Percentiles rank a stretch among this genome's conserved stretches.
These are phyloP conservation scores for Nestor notabilis DNA, from an alignment of 2,113 vertebrate species.

Conservation along the genomic window DNA sequence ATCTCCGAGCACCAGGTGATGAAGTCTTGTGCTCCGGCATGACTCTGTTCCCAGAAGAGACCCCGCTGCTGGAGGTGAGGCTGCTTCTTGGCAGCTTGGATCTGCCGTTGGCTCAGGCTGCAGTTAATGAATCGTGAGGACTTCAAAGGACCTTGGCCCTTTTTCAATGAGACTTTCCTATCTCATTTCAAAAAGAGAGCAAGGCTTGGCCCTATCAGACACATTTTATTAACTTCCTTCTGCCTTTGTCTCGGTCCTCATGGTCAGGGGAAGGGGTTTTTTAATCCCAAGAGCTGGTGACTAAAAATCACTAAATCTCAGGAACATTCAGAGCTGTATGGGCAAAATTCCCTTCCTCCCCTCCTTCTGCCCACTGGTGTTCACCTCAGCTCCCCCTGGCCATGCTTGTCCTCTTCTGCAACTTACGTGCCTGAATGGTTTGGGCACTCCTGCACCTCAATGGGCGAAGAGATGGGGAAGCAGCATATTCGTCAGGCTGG, in stretches of 20 bases:
- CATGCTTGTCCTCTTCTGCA: neutral
- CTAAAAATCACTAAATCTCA: neutral
- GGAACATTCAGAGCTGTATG: neutral
- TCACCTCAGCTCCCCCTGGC: neutral
- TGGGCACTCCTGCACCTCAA: accelerated
- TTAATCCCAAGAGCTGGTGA: neutral
- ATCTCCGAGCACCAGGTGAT: accelerated
- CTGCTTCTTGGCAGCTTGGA: neutral
- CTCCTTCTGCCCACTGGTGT: neutral
- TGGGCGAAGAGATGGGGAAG: neutral
- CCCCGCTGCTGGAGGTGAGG: neutral
- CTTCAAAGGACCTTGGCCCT: neutral
- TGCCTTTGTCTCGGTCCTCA: neutral
- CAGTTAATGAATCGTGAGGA: neutral
- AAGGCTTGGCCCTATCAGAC: neutral
- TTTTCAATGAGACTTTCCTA: neutral
- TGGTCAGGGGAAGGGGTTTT: accelerated
- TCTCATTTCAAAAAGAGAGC: neutral
- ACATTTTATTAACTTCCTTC: neutral
- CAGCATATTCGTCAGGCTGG: accelerated
- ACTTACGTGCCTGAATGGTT: accelerated
- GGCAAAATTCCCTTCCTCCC: neutral
- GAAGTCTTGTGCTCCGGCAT: accelerated
- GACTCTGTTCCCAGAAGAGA: neutral
- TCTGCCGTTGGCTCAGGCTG: neutral